Evolutionary conservation across 2,113 vertebrate genomes (phyloP).

Genomic region (Tapirus terrestris): DNA sequence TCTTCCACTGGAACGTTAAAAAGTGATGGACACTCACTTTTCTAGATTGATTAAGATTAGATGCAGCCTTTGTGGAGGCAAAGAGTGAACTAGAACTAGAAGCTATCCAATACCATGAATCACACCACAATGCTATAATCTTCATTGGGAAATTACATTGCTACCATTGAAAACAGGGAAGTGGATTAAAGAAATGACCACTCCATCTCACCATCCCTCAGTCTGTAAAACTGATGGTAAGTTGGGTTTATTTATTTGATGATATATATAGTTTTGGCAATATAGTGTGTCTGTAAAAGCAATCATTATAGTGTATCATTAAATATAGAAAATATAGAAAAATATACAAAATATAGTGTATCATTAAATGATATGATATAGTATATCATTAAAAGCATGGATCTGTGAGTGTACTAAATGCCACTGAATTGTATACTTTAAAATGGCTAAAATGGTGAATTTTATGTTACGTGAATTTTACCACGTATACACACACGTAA

Average conservation of each 20-base stretch:
- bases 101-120: background rate
- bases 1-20: background rate
- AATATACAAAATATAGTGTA: too few relatives aligned
- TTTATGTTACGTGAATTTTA: background rate
- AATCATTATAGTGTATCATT: too few relatives aligned
- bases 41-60: background rate
- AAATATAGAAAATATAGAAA: too few relatives aligned
- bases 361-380: too few relatives aligned
- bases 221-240: background rate
- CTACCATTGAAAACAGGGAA: background rate
- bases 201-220: background rate
- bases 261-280: background rate
- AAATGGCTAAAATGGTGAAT: background rate
- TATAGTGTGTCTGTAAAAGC: background rate
- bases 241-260: background rate
- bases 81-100: background rate
- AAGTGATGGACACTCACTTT: background rate
- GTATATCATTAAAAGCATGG: background rate
- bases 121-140: background rate
- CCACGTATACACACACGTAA: fast-evolving
- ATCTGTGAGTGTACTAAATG: background rate
- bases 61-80: background rate
- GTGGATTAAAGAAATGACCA: background rate
- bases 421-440: background rate
- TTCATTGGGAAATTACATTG: background rate